These are phyloP conservation scores for Euleptes europaea DNA, from an alignment of 2,113 vertebrate genomes.

Conservation along the genomic window DNA sequence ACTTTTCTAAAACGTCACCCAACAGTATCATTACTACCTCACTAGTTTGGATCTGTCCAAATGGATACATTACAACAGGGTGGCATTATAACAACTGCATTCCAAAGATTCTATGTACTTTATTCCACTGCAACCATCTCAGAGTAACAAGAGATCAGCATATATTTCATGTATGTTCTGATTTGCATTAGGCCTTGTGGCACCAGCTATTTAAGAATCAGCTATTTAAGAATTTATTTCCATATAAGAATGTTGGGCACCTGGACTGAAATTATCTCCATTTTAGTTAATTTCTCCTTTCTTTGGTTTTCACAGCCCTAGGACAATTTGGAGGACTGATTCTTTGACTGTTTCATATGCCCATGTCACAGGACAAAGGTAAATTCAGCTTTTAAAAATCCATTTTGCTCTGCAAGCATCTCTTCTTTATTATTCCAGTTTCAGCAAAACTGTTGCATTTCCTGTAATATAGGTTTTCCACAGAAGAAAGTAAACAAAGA, in stretches of 20 bases:
- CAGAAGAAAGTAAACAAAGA: conserved; percentile 24
- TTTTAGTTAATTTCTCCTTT: not conserved
- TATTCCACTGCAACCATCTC: not conserved
- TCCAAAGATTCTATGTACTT: not conserved
- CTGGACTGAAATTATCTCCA: not conserved
- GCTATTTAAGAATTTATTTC: not conserved
- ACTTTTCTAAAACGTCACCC: too few species aligned
- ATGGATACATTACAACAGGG: not conserved
- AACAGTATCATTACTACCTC: too few species aligned
- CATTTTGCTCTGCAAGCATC: conserved; percentile 31
- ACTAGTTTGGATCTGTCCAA: too few species aligned
- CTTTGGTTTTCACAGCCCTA: not conserved
- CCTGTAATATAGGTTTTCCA: conserved; percentile 22
- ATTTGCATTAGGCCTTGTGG: not conserved
- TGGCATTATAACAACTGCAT: too few species aligned
- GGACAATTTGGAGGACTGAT: not conserved
- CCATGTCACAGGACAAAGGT: not conserved
- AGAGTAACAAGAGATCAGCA: not conserved
- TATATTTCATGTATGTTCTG: too few species aligned
- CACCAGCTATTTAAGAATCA: not conserved
- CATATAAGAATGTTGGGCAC: not conserved
- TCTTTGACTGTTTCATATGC: not conserved
- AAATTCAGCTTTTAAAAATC: conserved; percentile 30
- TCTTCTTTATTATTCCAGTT: conserved; percentile 42
- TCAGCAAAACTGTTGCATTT: conserved; percentile 27